These are phyloP conservation scores for Cartodere bifasciata DNA, from an alignment of 2,888 invertebrate species.

Conservation along the genomic window DNA sequence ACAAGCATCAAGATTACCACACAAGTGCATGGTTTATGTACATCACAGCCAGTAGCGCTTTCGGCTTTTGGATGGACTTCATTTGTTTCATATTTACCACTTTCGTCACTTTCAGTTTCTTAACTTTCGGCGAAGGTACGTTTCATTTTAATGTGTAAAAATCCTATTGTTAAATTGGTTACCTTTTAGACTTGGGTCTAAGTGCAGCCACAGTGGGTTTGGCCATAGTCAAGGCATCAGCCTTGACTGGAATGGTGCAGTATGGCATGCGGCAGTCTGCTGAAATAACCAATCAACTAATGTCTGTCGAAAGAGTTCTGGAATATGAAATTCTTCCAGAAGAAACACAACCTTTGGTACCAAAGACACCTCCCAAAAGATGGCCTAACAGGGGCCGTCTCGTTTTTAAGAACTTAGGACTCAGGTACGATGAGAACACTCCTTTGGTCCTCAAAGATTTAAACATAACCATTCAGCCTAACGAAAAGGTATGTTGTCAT, in stretches of 20 bases:
- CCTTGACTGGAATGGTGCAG: constrained; percentile 44
- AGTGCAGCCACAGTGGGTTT: constrained; percentile 44
- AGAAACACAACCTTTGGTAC: constrained; percentile 39
- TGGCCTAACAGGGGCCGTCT: constrained; percentile 55
- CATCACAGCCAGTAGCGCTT: constrained; percentile 44
- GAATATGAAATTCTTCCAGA: constrained; percentile 58
- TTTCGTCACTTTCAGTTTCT: constrained; percentile 48
- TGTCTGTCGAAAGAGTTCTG: constrained; percentile 67
- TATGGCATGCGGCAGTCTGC: constrained; percentile 75
- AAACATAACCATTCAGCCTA: constrained; percentile 47
- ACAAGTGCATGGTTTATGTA: constrained; percentile 54
- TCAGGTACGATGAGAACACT: constrained; percentile 47
- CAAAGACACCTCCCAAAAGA: constrained; percentile 39
- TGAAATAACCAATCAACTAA: constrained; percentile 60
- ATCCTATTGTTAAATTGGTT: no score
- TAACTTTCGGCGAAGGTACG: constrained; percentile 31
- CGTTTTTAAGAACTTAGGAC: constrained; percentile 42
- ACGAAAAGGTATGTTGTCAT: constrained; percentile 56
- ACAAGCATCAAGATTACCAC: constrained; percentile 47
- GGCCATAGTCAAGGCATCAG: constrained; percentile 48
- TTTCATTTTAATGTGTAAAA: not conserved
- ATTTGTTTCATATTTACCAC: constrained; percentile 47
- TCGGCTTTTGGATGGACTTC: constrained; percentile 48
- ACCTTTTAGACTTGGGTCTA: constrained; percentile 6
- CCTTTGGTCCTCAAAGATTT: constrained; percentile 54